Evolutionary conservation across 2,888 invertebrate species (phyloP), one percentile per base, ranked within the genome.

Genomic region (Limnephilus auricula): DNA sequence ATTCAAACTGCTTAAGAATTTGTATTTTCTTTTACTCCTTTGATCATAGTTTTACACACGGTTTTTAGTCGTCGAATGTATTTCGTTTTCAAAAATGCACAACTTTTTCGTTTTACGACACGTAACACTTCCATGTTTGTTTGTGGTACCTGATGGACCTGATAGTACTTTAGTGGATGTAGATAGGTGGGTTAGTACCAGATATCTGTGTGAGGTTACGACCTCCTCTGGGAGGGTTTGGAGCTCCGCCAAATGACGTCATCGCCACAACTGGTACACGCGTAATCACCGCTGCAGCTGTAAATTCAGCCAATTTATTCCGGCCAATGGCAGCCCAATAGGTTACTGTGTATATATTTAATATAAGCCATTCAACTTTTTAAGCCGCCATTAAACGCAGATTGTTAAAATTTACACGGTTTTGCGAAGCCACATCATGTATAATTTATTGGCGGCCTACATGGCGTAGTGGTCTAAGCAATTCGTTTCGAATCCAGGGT

Each of bases 231-330:
- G 40, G 34, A 37, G 79, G 18, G 31, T 79, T 82, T 90, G 90
- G 90, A 79, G 40, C 65, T 37, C 37, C 2, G 79, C 90, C 87
- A 90, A 87, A 87, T 82, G 90, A 45, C 90, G 90, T 79, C 88
- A 79, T 90, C 50, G 82, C 87, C 88, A 50, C 90, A 90, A 65
- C 87, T 88, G 90, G 87, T 90, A 90, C 88, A 80, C 82, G 50
- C 90, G 87, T 90, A 90, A 90, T 88, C 90, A 78, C 88, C 90
- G 32, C 85, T 88, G 90, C 90, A 88, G 87, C 79, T 32, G 82
- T 90, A 90, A 90, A 88, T 88, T 88, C 40, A 40, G 15, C 90
- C 90, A 90, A 90, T 90, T 90, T 90, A 90, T 90, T 86, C 85
- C 50, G 79, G 25, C 90, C 65, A 78, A n/a, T 78, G 90, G 85